A percentile compares a stretch with the other conserved stretches of the same genome.
Conservation (phyloP, 1,140 invertebrate genomes). For the Acyrthosiphon pisum region DNA sequence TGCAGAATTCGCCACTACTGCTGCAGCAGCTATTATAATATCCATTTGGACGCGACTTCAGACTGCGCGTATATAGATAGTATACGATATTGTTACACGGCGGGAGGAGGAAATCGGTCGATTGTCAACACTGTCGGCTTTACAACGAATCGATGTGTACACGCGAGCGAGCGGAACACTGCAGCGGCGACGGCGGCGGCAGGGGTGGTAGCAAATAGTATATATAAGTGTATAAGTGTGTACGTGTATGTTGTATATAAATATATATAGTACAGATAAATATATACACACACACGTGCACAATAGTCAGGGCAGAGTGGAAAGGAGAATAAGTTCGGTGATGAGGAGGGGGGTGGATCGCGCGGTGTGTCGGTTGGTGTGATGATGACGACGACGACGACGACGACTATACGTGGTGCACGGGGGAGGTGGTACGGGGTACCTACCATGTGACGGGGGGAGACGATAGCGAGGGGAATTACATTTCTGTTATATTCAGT, state of each 20-base stretch:
- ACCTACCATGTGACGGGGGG: background rate
- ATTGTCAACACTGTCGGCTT: constrained; percentile 53
- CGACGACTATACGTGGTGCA: background rate
- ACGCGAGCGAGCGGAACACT: background rate
- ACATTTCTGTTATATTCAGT: constrained; percentile 53
- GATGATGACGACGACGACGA: constrained; percentile 15
- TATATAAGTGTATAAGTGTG: background rate
- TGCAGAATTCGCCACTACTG: background rate
- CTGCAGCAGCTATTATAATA: background rate
- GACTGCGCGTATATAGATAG: background rate
- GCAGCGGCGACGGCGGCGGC: background rate
- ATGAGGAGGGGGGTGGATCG: background rate
- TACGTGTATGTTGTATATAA: background rate
- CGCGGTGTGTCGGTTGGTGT: constrained; percentile 5
- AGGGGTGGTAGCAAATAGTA: background rate
- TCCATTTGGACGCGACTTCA: background rate
- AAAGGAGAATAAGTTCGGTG: background rate
- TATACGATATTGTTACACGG: background rate
- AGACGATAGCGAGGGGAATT: background rate
- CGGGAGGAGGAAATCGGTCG: constrained; percentile 28
- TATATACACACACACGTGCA: background rate
- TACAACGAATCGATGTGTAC: constrained; percentile 50
- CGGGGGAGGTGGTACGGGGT: background rate
- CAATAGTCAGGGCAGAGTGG: background rate
- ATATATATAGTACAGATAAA: constrained; percentile 10